Base-by-base conservation (phyloP, 2,888 invertebrate species). In the Panzeria rudis region DNA sequence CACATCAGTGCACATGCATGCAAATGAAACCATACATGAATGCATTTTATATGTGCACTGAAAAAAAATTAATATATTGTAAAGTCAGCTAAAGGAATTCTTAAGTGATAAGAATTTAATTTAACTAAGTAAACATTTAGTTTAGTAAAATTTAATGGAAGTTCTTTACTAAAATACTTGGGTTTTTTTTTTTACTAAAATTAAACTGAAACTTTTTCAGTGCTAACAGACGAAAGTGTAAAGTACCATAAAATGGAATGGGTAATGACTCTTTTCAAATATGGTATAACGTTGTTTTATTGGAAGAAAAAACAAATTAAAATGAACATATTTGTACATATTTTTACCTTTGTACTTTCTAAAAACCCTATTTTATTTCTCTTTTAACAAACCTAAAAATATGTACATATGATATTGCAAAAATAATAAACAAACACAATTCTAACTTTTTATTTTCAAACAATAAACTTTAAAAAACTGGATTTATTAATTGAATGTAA, bases 31-130 rank as follows among this genome's bases (percentile, higher is more conserved):
- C 47, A 35, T 13, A 23, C 35, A 52, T 20, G 20, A 32, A 23
- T 44, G 52, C 17, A 23, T 52, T 52, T 52, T 23, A 32, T 15
- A 52, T 52, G 35, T n/a, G 23, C 52, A 52, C 68, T 38, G 20
- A 38, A 38, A 54, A 69, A 50, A 25, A 64, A 25, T 41, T 59
- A 2, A 56, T 17, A 15, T 7, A 29, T n/a, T n/a, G n/a, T 29
- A 29, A 29, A 29, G 5, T 4, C 29, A 29, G 29, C 5, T 5
- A 29, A 29, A 29, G 5, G 5, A 29, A 29, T 29, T 29, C 5
- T 29, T 5, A 29, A 29, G 3, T 29, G 29, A 29, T 4, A 29
- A 29, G 2, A 29, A 29, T 29, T 29, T 29, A 29, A 29, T 29
- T 29, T 2, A 29, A 29, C 29, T 29, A 29, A 29, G 29, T 29